Evolutionary conservation across 2,888 invertebrate species (phyloP), one percentile per base, ranked within the genome.

Genomic region (Chymomyza procnemis): DNA sequence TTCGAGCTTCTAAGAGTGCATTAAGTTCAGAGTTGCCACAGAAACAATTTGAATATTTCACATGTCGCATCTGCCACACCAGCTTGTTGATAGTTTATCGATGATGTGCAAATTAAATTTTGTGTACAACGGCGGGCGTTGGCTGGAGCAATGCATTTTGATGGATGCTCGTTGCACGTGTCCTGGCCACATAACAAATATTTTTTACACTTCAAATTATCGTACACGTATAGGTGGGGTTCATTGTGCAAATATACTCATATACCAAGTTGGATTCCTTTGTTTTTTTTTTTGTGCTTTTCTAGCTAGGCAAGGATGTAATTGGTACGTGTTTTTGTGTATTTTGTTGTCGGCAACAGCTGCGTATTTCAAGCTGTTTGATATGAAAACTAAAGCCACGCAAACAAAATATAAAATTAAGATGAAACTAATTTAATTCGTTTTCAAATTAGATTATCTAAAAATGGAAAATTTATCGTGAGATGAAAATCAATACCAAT

Each of bases 71-170:
- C 14, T 50, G 18, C 18, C 6, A 16, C 16, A 18, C 18, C 69
- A 66, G 58, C 18, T 50, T 64, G 65, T 67, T 63, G 52, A 71
- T 76, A 76, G 74, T 83, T 83, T 83, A 81, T 80, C 83, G 80
- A 80, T 80, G 86, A 76, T 85, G 81, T 80, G 81, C 76, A 85
- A 81, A 81, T 81, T 85, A 81, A 83, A 83, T 83, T 83, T 80
- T 47, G 56, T 66, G 50, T 63, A 60, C 26, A 52, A 64, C 65
- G n/a, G 50, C 50, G 16, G 16, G n/a, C 14, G 18, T 4, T 3
- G 47, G 4, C 18, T 16, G 9, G 6, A 18, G 50, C 50, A 50
- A 61, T 58, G 46, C 46, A 18, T 61, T 75, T 80, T 81, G 81
- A 81, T 86, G 81, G 76, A 85, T 84, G 73, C 76, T 66, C 63